Base-by-base conservation (phyloP, 2,888 invertebrate species). In the Xestia xanthographa region DNA sequence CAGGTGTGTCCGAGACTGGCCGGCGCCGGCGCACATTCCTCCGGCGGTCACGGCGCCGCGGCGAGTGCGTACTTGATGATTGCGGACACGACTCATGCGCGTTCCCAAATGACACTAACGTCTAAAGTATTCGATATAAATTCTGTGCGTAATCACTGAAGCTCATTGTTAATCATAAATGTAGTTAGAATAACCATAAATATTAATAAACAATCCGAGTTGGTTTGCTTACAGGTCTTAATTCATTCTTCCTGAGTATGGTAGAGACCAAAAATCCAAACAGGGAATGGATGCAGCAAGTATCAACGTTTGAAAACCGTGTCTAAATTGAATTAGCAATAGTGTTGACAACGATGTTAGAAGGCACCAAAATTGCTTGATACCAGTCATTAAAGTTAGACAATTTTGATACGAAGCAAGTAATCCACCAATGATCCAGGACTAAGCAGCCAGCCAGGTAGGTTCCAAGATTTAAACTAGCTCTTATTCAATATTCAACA, bases 1-100 rank as follows among this genome's bases (percentile, higher is more conserved):
- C 97, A 97, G 97, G 97, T 97, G 97, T 97, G 97, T 94, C 95
- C 91, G 96, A 97, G 97, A 97, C 97, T 97, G 92, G 94, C 91
- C 96, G 97, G 97, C 97, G 97, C 87, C 97, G 95, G 93, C 94
- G 95, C 95, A 94, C 97, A 97, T 97, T 97, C 97, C 97, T 91
- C 91, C 92, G 93, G 92, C 95, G 97, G 97, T 97, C 94, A 93
- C 92, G 76, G 84, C 87, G 87, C 83, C 79, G 85, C 77, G 43
- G 70, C 38, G 71, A 75, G 75, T 72, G 86, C 88, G 87, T 91
- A 91, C 91, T 91, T 91, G 90, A 91, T 88, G 87, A 91, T 90
- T 88, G 76, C 75, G 78, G 70, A 81, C 88, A 83, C 88, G 79
- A 86, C 72, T 88, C 80, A 79, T 86, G 63, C 72, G 76, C 80